Evolutionary conservation across 2,888 invertebrate genomes (phyloP).

Genomic region (Ophion obscuratus): DNA sequence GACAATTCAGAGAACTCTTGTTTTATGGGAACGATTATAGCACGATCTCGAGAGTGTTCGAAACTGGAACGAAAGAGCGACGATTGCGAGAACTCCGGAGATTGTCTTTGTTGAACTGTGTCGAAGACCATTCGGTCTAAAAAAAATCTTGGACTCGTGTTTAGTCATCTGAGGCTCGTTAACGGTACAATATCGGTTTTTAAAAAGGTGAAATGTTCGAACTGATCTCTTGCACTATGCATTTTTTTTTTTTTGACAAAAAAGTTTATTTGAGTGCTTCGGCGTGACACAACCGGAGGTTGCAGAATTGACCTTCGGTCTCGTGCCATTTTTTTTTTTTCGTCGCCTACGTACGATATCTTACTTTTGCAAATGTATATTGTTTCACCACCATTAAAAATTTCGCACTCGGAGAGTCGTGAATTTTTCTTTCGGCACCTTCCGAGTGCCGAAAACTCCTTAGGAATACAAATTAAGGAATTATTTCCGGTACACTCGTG

Average conservation of each 20-base stretch:
- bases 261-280: slow-evolving; percentile 5
- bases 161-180: slow-evolving; percentile 58
- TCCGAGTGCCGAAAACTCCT: background rate
- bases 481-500: background rate
- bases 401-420: background rate
- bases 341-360: background rate
- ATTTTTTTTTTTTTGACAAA: slow-evolving; percentile 5
- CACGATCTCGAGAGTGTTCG: background rate
- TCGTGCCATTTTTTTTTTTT: slow-evolving; percentile 10
- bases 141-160: slow-evolving; percentile 37
- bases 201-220: slow-evolving; percentile 30
- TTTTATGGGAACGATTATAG: background rate
- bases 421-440: slow-evolving; percentile 3
- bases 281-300: slow-evolving; percentile 28
- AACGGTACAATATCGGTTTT: slow-evolving; percentile 58
- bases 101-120: slow-evolving; percentile 36
- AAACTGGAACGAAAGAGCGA: slow-evolving; percentile 13
- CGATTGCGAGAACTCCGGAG: slow-evolving; percentile 11
- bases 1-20: background rate
- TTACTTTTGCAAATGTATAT: background rate
- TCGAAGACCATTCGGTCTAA: slow-evolving; percentile 16
- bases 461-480: background rate
- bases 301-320: slow-evolving; percentile 52
- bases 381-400: background rate
- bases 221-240: slow-evolving; percentile 14